Conservation (phyloP, 2,888 invertebrate species). For the Netelia fuscicornis region DNA sequence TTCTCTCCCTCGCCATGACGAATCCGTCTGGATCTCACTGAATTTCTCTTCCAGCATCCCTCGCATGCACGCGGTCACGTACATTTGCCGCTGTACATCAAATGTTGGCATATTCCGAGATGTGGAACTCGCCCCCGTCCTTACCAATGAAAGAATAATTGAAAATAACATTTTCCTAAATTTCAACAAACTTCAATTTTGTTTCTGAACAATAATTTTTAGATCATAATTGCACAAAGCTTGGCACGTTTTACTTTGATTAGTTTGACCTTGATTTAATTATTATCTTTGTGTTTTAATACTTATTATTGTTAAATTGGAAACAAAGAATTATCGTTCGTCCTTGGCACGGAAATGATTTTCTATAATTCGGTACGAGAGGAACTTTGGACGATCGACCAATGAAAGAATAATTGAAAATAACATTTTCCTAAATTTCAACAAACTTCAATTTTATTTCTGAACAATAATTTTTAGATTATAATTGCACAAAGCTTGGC, state of each 20-base stretch:
- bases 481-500: too few species aligned
- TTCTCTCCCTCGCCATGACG: conserved; percentile 11
- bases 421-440: neutral
- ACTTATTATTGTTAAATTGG: neutral
- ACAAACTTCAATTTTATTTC: neutral
- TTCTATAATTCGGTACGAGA: neutral
- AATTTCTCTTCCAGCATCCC: conserved; percentile 39
- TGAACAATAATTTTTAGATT: neutral
- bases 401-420: neutral
- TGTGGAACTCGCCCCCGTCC: neutral
- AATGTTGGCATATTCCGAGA: conserved; percentile 10
- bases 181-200: neutral
- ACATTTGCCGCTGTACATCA: conserved; percentile 26
- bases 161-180: neutral
- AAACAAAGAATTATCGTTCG: too few species aligned
- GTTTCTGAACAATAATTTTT: neutral
- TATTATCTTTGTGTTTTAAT: too few species aligned
- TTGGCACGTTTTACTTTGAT: too few species aligned
- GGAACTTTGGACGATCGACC: conserved; percentile 45
- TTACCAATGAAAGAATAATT: neutral
- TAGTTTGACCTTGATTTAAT: too few species aligned
- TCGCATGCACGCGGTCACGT: conserved; percentile 38
- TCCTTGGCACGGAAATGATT: neutral
- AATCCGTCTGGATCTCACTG: conserved; percentile 28
- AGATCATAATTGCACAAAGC: too few species aligned